A percentile compares a stretch with the other conserved stretches of the same genome.
Evolutionary conservation across 2,888 invertebrate genomes (phyloP).

Genomic region (Agonopterix alstromeriana): DNA sequence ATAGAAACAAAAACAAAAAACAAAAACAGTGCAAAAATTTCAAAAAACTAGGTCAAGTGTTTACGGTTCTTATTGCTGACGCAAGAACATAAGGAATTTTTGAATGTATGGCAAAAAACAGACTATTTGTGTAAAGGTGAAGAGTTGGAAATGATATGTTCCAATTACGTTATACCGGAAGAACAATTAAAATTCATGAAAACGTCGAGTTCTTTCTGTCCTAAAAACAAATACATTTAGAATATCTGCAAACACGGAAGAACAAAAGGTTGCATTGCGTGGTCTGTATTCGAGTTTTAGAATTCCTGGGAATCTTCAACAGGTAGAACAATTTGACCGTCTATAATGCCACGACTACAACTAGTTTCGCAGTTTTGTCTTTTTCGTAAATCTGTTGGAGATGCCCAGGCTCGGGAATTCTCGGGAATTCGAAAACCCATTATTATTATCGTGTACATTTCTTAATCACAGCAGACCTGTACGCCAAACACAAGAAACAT

Average conservation of each 20-base stretch:
- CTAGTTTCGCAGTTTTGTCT: no score
- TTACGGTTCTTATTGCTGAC: conserved; percentile 17
- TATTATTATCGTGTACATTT: conserved; percentile 78
- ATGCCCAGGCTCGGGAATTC: no score
- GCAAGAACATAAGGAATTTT: not conserved
- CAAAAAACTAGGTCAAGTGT: conserved; percentile 27
- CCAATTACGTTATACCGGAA: conserved; percentile 51
- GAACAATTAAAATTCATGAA: conserved; percentile 73
- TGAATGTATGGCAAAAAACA: not conserved
- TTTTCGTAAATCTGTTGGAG: no score
- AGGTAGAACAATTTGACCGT: no score
- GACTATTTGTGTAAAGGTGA: not conserved
- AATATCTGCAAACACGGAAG: no score
- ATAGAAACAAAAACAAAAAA: conserved; percentile 63
- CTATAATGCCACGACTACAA: no score
- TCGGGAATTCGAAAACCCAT: no score
- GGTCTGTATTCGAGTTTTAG: conserved; percentile 82
- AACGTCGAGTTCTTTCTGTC: conserved; percentile 56
- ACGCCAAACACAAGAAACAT: conserved; percentile 81
- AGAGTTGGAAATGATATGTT: conserved; percentile 70
- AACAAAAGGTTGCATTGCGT: conserved; percentile 35
- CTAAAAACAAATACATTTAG: conserved; percentile 72
- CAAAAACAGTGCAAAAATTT: conserved; percentile 17
- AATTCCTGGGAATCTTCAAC: no score
- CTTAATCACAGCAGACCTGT: conserved; percentile 84